Evolutionary conservation across 2,113 vertebrate species (phyloP), one percentile per base, ranked within the genome.

Genomic region (Coracopsis vasa): DNA sequence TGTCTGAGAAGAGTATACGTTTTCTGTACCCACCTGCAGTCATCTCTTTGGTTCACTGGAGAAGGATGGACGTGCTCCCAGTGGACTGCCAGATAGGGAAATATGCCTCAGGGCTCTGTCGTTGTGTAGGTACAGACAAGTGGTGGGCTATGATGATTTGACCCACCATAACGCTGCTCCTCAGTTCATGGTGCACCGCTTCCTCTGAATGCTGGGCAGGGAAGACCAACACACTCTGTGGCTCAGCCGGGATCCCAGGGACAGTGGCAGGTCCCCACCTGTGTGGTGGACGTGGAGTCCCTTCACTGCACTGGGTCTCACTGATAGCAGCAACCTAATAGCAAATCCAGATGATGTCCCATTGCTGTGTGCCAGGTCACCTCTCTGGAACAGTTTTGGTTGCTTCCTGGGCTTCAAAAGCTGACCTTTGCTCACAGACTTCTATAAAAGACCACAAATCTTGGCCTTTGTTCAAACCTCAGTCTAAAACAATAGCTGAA

Each of bases 401-500:
- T 79, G 37, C 35, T 90, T 82, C 81, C 48, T 56, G 29, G 35
- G 16, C 51, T 72, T 20, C 31, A 72, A 60, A 87, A 85, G 47
- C 12, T 1, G 16, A 35, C 11, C 4, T 42, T 10, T 13, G 85
- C 65, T 79, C 70, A 67, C 15, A 27, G 84, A 79, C 19, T 82
- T 82, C 8, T 75, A 10, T 54, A 56, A 85, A 79, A 90, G 35
- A 25, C 20, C 42, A 47, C 44, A 61, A 82, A 64, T 77, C 27
- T 71, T 23, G 19, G 58, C n/a, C 39, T 83, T 77, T 80, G n/a
- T 72, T 88, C 67, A 93, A 70, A 90, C 61, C 60, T 70, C 44
- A 6, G 6, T 37, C 77, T 44, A 51, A 81, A 71, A 41, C 65
- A 82, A 69, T 85, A 82, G 86, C 45, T 85, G 70, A 94, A 65